Base-by-base conservation (phyloP, 2,888 invertebrate genomes). In the Dinocampus coccinellae region DNA sequence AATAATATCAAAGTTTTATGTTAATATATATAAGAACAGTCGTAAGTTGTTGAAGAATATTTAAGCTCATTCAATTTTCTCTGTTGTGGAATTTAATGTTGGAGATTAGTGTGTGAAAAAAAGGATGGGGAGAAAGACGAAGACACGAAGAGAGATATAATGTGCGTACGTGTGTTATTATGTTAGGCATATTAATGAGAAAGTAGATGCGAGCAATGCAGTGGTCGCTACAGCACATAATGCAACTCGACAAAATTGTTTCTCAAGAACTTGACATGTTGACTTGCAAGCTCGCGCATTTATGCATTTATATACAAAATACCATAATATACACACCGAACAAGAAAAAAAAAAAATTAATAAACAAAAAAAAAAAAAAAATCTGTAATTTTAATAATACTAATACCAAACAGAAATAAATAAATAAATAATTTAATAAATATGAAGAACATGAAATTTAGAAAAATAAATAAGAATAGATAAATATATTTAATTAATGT, bases 1-100 rank as follows among this genome's bases (percentile, higher is more conserved):
- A 7, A 7, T 53, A 24, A 11, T 7, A 7, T 53, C 2, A 0
- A 20, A 42, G 47, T 10, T 24, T 42, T 62, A 24, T 22, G 42
- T 42, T 24, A 62, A 62, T 62, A 47, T 42, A 47, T 42, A 62
- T 42, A 26, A 20, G 47, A 22, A 42, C 62, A n/a, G 22, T 39
- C 39, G 39, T 13, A n/a, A n/a, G n/a, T n/a, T n/a, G n/a, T 13
- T 4, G 2, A n/a, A 26, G 42, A n/a, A 16, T 26, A 20, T 42
- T 62, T 24, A 47, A 68, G 64, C 79, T 80, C 81, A 82, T 85
- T 84, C 81, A 84, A 84, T 85, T 83, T 84, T 83, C 81, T 82
- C 83, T 82, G 81, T 82, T 77, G 82, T 77, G 76, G 78, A 81
- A 81, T 82, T 83, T 80, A 78, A 78, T 74, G 77, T 76, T 76